Evolutionary conservation across 2,888 invertebrate species (phyloP).

Genomic region (Corbicula japonica): DNA sequence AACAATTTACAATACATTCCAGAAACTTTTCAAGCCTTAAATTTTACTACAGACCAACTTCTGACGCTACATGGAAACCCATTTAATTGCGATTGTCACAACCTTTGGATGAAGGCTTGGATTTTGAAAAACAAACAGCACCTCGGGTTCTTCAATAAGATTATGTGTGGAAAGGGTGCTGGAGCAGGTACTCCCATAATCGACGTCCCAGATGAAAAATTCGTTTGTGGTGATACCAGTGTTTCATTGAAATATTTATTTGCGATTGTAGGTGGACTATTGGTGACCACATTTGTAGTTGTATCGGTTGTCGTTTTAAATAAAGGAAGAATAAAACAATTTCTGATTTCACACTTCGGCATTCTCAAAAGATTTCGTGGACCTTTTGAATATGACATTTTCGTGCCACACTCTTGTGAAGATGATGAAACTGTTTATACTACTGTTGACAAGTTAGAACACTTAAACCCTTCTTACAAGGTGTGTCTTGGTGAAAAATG

Average conservation of each 20-base stretch:
- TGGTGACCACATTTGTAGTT: slow-evolving; percentile 20
- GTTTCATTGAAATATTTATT: slow-evolving; percentile 7
- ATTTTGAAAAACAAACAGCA: slow-evolving; percentile 29
- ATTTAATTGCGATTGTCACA: slow-evolving; percentile 70
- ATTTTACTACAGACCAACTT: slow-evolving; percentile 20
- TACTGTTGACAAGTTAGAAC: slow-evolving; percentile 21
- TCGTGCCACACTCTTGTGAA: slow-evolving; percentile 48
- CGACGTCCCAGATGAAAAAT: slow-evolving; percentile 34
- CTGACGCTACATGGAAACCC: slow-evolving; percentile 61
- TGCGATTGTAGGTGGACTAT: neutral
- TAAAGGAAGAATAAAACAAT: slow-evolving; percentile 18
- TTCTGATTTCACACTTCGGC: slow-evolving; percentile 37
- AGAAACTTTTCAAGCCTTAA: slow-evolving; percentile 36
- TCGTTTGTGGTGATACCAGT: slow-evolving; percentile 18
- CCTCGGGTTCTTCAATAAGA: slow-evolving; percentile 36
- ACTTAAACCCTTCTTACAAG: slow-evolving; percentile 31
- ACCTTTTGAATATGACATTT: slow-evolving; percentile 41
- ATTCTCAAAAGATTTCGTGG: slow-evolving; percentile 12
- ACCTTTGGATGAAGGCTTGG: slow-evolving; percentile 73
- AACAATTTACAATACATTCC: slow-evolving; percentile 61
- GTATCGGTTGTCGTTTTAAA: neutral
- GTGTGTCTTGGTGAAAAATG: slow-evolving; percentile 43
- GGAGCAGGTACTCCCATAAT: slow-evolving; percentile 25
- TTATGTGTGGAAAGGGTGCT: slow-evolving; percentile 34
- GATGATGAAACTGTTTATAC: slow-evolving; percentile 39